These are phyloP conservation scores for Macrocentrus cingulum DNA, from an alignment of 1,140 invertebrate genomes.

Conservation along the genomic window DNA sequence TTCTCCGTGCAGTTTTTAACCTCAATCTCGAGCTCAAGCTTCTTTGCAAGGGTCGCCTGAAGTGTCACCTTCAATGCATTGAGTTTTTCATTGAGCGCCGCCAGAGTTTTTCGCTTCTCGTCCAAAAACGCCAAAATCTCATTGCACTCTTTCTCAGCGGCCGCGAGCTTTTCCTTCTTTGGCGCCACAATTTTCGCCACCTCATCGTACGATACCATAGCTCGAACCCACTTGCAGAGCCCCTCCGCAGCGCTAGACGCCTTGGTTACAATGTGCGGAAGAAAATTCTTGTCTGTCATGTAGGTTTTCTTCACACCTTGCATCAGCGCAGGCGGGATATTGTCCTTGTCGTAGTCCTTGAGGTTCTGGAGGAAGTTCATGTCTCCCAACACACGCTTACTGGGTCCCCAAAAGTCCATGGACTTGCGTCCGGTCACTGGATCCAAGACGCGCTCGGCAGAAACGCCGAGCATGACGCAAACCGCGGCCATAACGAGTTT, in stretches of 20 bases:
- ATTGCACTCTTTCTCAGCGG: constrained; percentile 64
- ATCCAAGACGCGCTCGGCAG: constrained; percentile 67
- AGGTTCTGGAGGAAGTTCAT: constrained; percentile 69
- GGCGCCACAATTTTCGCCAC: constrained; percentile 70
- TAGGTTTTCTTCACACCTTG: constrained; percentile 68
- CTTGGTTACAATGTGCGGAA: constrained; percentile 70
- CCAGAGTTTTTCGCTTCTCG: constrained; percentile 63
- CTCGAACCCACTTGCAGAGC: constrained; percentile 73
- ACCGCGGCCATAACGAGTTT: constrained; percentile 77
- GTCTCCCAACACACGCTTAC: constrained; percentile 72
- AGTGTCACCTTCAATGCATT: constrained; percentile 60
- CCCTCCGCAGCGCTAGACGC: constrained; percentile 73
- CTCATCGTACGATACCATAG: constrained; percentile 74
- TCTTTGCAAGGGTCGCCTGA: constrained; percentile 53
- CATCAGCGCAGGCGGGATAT: constrained; percentile 66
- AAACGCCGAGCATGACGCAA: constrained; percentile 71
- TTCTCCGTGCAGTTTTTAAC: constrained; percentile 65
- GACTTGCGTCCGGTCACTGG: constrained; percentile 64
- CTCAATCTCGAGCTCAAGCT: constrained; percentile 61
- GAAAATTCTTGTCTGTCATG: constrained; percentile 67
- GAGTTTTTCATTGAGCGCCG: constrained; percentile 64
- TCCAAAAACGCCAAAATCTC: constrained; percentile 64
- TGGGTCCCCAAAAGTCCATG: constrained; percentile 74
- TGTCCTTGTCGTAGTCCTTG: constrained; percentile 74
- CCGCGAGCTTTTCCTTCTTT: constrained; percentile 64